phyloP scores from a whole-genome alignment of 2,113 vertebrate genomes.

The Tragelaphus imberbis region DNA sequence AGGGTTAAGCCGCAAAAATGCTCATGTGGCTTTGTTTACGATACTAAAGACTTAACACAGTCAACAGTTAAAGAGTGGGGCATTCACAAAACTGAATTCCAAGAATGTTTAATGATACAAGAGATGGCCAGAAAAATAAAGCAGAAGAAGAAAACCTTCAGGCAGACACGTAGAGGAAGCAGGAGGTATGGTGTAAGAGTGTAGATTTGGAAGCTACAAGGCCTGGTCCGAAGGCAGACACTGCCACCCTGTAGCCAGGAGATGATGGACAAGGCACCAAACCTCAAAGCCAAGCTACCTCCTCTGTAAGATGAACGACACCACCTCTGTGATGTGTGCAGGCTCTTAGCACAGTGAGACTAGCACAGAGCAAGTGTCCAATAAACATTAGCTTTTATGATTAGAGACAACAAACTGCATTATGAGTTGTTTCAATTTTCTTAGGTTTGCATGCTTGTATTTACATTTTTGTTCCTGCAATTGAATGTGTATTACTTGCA shows the following conservation, averaged over 20 bases:
- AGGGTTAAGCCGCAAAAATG: background rate
- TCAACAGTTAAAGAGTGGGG: background rate
- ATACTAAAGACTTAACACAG: background rate
- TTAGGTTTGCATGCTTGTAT: background rate
- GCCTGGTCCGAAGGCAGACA: background rate
- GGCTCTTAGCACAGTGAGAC: background rate
- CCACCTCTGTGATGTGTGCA: fast-evolving
- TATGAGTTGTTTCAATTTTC: background rate
- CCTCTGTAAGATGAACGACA: fast-evolving
- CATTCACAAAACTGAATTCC: background rate
- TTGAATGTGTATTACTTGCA: background rate
- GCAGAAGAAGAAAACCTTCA: background rate
- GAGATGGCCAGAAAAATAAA: background rate
- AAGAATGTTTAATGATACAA: background rate
- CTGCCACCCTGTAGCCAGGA: background rate
- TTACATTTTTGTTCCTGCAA: background rate
- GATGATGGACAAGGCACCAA: background rate
- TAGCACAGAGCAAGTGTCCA: fast-evolving
- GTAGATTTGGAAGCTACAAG: background rate
- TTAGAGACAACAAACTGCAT: fast-evolving
- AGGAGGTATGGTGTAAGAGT: fast-evolving
- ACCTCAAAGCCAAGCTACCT: fast-evolving
- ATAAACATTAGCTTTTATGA: background rate
- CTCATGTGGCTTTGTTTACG: background rate
- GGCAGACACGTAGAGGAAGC: background rate